Evolutionary conservation across 2,113 vertebrate species (phyloP).

Genomic region (Vanacampus margaritifer): DNA sequence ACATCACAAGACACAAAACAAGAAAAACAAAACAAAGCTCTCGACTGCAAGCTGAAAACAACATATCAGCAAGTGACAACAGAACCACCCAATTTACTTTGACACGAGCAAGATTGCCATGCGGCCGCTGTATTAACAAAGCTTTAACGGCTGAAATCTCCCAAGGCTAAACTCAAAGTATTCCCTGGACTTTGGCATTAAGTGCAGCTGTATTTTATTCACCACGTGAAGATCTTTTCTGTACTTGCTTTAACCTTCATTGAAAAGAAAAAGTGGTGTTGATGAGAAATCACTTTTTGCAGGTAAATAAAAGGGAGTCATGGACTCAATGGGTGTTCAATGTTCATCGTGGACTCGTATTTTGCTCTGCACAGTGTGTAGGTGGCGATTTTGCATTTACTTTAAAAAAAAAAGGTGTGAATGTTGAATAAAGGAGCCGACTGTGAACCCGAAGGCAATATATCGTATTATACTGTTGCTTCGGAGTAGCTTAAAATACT

Average conservation of each 20-base stretch:
- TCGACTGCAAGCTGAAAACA: constrained; percentile 23
- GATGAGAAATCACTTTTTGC: not conserved
- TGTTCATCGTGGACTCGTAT: not conserved
- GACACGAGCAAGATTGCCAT: constrained; percentile 8
- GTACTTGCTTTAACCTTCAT: constrained; percentile 18
- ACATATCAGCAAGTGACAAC: constrained; percentile 35
- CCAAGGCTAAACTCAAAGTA: not conserved
- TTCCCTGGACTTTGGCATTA: constrained; percentile 30
- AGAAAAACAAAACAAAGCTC: constrained; percentile 40
- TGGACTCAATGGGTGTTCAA: not conserved
- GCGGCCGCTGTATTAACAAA: constrained; percentile 2
- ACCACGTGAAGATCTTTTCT: constrained; percentile 18
- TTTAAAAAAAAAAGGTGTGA: constrained; percentile 25
- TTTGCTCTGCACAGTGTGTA: constrained; percentile 7
- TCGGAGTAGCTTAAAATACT: constrained; percentile 17
- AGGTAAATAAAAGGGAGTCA: not conserved
- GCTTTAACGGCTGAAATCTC: not conserved
- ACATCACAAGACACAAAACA: constrained; percentile 26
- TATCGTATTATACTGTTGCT: constrained; percentile 26
- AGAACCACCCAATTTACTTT: constrained; percentile 26
- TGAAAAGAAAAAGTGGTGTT: constrained; percentile 32
- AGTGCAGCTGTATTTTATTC: constrained; percentile 26
- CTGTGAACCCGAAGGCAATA: constrained; percentile 25
- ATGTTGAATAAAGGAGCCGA: constrained; percentile 16
- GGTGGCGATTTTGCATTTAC: constrained; percentile 18